Conservation (phyloP, 2,888 invertebrate species). For the Matsumyia berberina region DNA sequence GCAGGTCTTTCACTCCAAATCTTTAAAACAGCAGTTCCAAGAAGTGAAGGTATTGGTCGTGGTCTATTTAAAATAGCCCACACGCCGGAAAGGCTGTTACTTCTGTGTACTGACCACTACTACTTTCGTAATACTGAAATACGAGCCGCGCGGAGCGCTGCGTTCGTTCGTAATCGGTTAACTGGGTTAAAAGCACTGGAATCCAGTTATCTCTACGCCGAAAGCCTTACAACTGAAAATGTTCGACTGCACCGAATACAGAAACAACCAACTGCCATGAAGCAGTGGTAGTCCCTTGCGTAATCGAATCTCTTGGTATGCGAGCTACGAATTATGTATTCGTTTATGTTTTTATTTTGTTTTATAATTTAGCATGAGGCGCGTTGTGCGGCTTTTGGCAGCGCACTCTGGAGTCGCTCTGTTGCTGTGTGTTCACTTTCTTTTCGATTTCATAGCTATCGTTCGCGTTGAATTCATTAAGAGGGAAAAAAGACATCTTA, state of each 20-base stretch:
- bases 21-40: slow-evolving; percentile 38
- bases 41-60: slow-evolving; percentile 54
- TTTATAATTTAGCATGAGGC: slow-evolving; percentile 59
- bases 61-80: slow-evolving; percentile 72
- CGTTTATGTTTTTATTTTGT: slow-evolving; percentile 44
- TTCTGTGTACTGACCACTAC: slow-evolving; percentile 68
- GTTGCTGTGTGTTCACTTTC: slow-evolving; percentile 37
- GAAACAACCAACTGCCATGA: slow-evolving; percentile 26
- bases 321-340: slow-evolving; percentile 62
- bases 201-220: slow-evolving; percentile 54
- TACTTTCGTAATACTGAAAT: slow-evolving; percentile 69
- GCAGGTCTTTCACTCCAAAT: slow-evolving; percentile 18
- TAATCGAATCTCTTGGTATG: slow-evolving; percentile 62
- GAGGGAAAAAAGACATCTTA: slow-evolving; percentile 20
- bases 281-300: slow-evolving; percentile 55
- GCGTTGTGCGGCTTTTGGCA: slow-evolving; percentile 35
- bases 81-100: slow-evolving; percentile 60
- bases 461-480: slow-evolving; percentile 51
- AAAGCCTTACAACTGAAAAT: slow-evolving; percentile 33
- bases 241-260: slow-evolving; percentile 39
- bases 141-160: slow-evolving; percentile 46
- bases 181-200: slow-evolving; percentile 75
- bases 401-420: slow-evolving; percentile 34
- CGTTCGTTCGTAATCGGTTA: slow-evolving; percentile 72
- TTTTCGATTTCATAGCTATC: slow-evolving; percentile 38